Evolutionary conservation across 2,888 invertebrate species (phyloP).

Genomic region (Lasioglossum morio): DNA sequence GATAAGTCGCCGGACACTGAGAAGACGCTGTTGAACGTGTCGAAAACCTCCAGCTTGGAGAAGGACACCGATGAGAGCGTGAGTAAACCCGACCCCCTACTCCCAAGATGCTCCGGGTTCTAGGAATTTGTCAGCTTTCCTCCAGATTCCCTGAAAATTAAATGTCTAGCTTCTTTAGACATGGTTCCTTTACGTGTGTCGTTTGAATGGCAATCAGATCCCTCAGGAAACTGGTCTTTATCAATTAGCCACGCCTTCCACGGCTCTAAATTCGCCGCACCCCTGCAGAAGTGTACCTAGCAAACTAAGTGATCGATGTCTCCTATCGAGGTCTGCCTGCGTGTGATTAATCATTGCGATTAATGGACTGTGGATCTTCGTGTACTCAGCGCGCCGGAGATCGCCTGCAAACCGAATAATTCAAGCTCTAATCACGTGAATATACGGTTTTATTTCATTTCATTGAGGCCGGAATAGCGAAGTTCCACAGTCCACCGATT

Average conservation of each 20-base stretch:
- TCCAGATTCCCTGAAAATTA: not conserved
- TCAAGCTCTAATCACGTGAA: not conserved
- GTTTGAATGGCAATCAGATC: not conserved
- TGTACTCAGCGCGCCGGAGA: not conserved
- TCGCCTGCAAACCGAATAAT: not conserved
- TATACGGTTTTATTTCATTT: not conserved
- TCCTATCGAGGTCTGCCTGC: not conserved
- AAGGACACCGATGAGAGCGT: slow-evolving; percentile 71
- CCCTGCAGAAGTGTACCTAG: not conserved
- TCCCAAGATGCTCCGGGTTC: not conserved
- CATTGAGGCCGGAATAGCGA: not conserved
- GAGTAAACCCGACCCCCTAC: slow-evolving; percentile 36
- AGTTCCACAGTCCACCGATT: not conserved
- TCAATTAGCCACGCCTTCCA: not conserved
- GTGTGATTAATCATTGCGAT: not conserved
- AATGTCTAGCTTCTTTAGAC: not conserved
- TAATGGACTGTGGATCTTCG: not conserved
- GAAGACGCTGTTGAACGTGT: slow-evolving; percentile 78
- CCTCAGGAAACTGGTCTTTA: not conserved
- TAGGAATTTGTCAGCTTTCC: not conserved
- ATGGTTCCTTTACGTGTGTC: not conserved
- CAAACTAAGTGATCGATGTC: not conserved
- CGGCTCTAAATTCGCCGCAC: not conserved
- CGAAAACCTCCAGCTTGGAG: slow-evolving; percentile 75
- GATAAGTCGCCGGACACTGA: slow-evolving; percentile 83